Conservation (phyloP, 2,888 invertebrate species). For the Venustoraphidia nigricollis region DNA sequence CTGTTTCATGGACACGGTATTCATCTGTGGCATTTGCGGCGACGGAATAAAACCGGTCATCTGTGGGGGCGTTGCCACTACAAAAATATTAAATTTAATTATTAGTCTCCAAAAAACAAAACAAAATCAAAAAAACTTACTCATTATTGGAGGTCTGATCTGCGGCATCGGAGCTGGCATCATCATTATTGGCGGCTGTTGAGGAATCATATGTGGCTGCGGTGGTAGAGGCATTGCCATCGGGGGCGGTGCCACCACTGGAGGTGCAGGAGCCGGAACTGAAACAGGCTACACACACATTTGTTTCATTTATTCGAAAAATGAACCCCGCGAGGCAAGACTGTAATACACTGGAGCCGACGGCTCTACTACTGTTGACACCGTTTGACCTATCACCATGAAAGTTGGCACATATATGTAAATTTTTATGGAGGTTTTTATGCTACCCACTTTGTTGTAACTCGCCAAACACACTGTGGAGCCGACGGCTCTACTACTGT, state of each 20-base stretch:
- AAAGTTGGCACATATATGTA: no score
- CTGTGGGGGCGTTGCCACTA: constrained; percentile 31
- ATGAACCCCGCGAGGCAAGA: no score
- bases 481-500: no score
- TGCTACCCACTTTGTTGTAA: no score
- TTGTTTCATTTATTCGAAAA: no score
- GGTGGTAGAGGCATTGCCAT: constrained; percentile 26
- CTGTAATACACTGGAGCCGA: no score
- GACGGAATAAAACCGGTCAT: constrained; percentile 28
- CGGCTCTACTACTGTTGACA: no score
- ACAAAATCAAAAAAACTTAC: constrained; percentile 21
- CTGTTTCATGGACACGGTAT: constrained; percentile 31
- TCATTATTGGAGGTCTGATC: constrained; percentile 40
- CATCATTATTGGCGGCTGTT: constrained; percentile 44
- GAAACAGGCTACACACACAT: constrained; percentile 16
- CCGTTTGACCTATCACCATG: no score
- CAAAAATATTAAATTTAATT: constrained; percentile 12
- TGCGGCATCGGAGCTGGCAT: constrained; percentile 41
- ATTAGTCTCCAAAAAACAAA: not conserved
- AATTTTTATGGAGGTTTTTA: no score
- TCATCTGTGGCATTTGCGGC: constrained; percentile 22
- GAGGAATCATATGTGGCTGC: constrained; percentile 31
- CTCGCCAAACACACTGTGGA: no score
- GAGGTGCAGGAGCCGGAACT: constrained; percentile 29
- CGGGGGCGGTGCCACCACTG: constrained; percentile 36